Conservation (phyloP, 2,888 invertebrate species). For the Platycnemis pennipes region DNA sequence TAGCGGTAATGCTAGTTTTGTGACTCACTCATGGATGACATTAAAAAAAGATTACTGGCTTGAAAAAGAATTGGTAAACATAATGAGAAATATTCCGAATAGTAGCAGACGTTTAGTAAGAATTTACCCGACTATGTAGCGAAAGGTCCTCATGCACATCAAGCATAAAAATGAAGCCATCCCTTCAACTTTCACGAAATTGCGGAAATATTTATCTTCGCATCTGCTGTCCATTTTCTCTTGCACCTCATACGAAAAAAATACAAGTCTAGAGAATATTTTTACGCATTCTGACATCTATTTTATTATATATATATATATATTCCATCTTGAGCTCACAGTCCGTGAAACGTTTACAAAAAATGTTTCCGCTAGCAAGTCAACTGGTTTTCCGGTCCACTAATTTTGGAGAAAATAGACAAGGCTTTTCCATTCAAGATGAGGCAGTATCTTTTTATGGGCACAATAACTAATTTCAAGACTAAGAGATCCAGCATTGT, state of each 20-base stretch:
- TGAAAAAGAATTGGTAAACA: no score
- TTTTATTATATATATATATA: background rate
- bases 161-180: background rate
- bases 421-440: background rate
- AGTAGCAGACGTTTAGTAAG: background rate
- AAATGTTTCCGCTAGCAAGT: background rate
- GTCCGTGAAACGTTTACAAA: background rate
- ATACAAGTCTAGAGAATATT: background rate
- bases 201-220: background rate
- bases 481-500: background rate
- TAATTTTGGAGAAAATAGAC: background rate
- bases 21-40: background rate
- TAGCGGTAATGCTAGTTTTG: background rate
- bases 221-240: background rate
- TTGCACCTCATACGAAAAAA: background rate
- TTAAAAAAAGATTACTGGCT: background rate
- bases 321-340: background rate
- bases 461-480: background rate
- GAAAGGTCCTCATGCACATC: background rate
- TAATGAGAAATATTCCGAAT: background rate
- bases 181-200: background rate
- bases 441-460: background rate
- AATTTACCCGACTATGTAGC: background rate
- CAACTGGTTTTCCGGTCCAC: background rate
- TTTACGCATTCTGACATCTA: conserved; percentile 7